Percentiles rank a stretch among this genome's conserved stretches.
Evolutionary conservation across 2,113 vertebrate genomes (phyloP).

Genomic region (Neogobius melanostomus): DNA sequence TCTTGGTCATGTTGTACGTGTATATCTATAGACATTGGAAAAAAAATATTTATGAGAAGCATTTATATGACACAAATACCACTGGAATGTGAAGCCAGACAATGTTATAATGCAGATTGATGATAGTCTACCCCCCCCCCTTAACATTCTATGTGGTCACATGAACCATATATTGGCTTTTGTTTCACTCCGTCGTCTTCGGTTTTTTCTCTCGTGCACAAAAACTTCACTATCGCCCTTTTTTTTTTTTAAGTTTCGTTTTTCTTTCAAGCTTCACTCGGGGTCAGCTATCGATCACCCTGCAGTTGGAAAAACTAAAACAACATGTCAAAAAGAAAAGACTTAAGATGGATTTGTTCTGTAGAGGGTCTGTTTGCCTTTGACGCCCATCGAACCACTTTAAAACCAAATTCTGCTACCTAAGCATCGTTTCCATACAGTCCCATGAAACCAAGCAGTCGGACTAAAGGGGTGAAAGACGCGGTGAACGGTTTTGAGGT

Average conservation of each 20-base stretch:
- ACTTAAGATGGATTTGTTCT: constrained; percentile 60
- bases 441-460: constrained; percentile 56
- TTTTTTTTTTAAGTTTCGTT: constrained; percentile 36
- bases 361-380: constrained; percentile 71
- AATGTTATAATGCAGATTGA: constrained; percentile 73
- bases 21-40: constrained; percentile 69
- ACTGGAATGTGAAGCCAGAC: constrained; percentile 84
- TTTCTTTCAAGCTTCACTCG: constrained; percentile 70
- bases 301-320: constrained; percentile 59
- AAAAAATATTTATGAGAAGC: constrained; percentile 77
- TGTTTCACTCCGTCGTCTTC: constrained; percentile 21
- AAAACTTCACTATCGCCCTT: constrained; percentile 42
- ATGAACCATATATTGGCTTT: constrained; percentile 56
- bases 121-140: constrained; percentile 57
- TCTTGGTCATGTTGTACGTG: constrained; percentile 75
- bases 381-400: constrained; percentile 57
- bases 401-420: constrained; percentile 60
- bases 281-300: constrained; percentile 54
- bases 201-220: constrained; percentile 44
- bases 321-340: constrained; percentile 42
- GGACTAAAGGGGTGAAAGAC: constrained; percentile 60
- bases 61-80: constrained; percentile 78
- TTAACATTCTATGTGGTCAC: constrained; percentile 68
- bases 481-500: constrained; percentile 66
- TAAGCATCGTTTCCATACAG: constrained; percentile 52